Evolutionary conservation across 1,140 invertebrate species (phyloP), one percentile per base, ranked within the genome.

Genomic region (Drosophila bocki): DNA sequence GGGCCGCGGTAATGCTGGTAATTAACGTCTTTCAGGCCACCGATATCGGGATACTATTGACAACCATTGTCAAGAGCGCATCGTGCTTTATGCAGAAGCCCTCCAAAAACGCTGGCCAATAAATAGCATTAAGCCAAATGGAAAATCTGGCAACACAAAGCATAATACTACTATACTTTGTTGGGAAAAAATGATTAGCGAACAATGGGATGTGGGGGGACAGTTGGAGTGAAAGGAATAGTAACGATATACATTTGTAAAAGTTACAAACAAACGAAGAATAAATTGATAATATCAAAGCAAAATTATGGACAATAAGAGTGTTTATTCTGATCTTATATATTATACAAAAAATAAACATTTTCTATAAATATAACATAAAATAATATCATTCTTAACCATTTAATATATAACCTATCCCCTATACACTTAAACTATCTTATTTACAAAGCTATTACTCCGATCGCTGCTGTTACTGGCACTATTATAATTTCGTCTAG

Each of bases 1-100:
- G 51, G 53, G 35, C 26, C 51, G 60, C 53, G 61, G 74, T 87
- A 88, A 87, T 87, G 77, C 78, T 67, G 84, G 84, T 90, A 88
- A 86, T 86, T 87, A 88, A 82, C 72, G 79, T 88, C 80, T 88
- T 88, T 80, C 68, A 78, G 77, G 80, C 57, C 82, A 67, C 61
- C 74, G 82, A 86, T 85, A 82, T 85, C 75, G 71, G 57, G 4
- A 67, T 65, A 45, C 12, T 15, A 54, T 53, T 70, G 67, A 67
- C 57, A 67, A 56, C 45, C 54, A 76, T 84, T 80, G 81, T 71
- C 54, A 48, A 47, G 57, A 48, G 53, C 47, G 33, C 4, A 15
- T 26, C 35, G 45, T 41, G 33, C 37, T 48, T 13, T 47, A 45
- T 61, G 15, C 50, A 7, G 42, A 35, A 59, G 7, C 64, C 42